Evolutionary conservation across 2,113 vertebrate species (phyloP).

Genomic region (Natator depressus): DNA sequence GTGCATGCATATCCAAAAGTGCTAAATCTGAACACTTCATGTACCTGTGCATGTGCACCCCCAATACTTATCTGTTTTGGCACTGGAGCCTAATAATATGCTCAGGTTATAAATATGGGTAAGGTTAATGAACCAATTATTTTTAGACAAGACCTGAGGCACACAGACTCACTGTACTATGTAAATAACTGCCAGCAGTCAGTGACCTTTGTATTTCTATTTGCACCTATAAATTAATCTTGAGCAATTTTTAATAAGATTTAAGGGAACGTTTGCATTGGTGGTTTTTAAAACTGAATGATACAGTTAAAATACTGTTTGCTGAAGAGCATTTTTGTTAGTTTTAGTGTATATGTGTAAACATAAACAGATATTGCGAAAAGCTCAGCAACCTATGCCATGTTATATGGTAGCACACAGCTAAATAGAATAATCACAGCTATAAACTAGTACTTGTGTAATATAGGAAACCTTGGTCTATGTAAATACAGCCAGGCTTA

Average conservation of each 20-base stretch:
- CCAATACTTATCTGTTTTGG: not conserved
- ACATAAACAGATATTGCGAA: not conserved
- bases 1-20: not conserved
- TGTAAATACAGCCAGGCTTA: not conserved
- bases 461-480: not conserved
- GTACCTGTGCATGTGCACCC: not conserved
- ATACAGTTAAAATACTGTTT: not conserved
- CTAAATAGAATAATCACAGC: not conserved
- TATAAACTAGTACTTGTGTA: not conserved
- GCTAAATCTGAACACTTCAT: not conserved
- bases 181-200: not conserved
- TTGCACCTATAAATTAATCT: slow-evolving; percentile 39
- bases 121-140: slow-evolving; percentile 53
- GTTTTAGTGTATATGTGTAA: not conserved
- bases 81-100: slow-evolving; percentile 46
- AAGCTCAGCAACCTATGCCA: not conserved
- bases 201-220: not conserved
- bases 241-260: slow-evolving; percentile 27
- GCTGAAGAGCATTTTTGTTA: not conserved
- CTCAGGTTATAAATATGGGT: slow-evolving; percentile 49
- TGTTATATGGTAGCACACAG: not conserved
- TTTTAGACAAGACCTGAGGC: slow-evolving; percentile 46
- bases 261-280: not conserved
- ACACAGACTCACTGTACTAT: slow-evolving; percentile 9
- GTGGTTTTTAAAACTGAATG: not conserved